phyloP scores from a whole-genome alignment of 1,140 invertebrate species.

The Monochamus saltuarius region DNA sequence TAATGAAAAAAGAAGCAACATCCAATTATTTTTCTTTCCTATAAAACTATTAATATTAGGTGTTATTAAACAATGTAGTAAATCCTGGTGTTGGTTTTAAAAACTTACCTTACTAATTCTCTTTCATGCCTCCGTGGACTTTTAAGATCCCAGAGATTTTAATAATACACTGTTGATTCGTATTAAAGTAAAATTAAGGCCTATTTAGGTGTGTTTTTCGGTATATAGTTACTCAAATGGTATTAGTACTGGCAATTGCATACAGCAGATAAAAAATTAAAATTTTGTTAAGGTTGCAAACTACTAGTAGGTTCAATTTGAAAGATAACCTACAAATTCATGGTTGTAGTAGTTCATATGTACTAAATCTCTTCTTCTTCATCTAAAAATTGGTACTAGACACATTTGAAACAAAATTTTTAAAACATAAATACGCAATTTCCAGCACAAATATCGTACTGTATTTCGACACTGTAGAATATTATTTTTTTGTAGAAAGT shows the following conservation, averaged over 20 bases:
- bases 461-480: neutral
- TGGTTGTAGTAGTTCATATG: no score
- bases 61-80: slow-evolving; percentile 13
- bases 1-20: no score
- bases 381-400: neutral
- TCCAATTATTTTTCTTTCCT: neutral
- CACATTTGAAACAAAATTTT: neutral
- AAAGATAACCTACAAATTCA: no score
- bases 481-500: neutral
- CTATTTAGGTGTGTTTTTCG: slow-evolving; percentile 28
- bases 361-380: no score
- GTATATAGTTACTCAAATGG: neutral
- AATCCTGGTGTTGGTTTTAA: slow-evolving; percentile 26
- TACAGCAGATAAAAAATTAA: no score
- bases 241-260: no score
- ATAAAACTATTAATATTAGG: slow-evolving; percentile 14
- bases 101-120: slow-evolving; percentile 34
- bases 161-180: slow-evolving; percentile 51
- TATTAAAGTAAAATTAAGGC: slow-evolving; percentile 20
- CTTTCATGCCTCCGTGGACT: slow-evolving; percentile 45
- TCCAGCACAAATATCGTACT: neutral
- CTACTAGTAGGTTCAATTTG: no score
- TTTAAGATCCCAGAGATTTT: slow-evolving; percentile 51
- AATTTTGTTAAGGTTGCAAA: no score
- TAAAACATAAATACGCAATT: neutral